Base-by-base conservation (phyloP, 1,140 invertebrate species). In the Zaprionus taronus region DNA sequence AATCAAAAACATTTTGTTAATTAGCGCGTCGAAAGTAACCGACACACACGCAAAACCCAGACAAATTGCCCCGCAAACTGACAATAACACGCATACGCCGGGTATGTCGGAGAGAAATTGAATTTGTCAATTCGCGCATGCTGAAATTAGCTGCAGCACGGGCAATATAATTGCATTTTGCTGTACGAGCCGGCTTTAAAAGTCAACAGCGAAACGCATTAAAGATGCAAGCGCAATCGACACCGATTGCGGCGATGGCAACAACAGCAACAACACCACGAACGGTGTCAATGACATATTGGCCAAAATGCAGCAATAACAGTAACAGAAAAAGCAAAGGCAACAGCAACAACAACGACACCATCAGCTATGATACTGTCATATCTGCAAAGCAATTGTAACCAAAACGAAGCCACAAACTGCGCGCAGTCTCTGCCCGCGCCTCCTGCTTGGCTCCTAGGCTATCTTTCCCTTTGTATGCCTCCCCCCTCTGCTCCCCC, bases 171-270 rank as follows among this genome's bases (percentile, higher is more conserved):
- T 81, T 87, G 84, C 72, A 58, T 79, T 83, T 89, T 69, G 72
- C 64, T 68, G 77, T 81, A 74, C 70, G 61, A 22, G 66, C 64
- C 31, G 77, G 68, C 81, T 80, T 81, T 65, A 71, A 85, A 84
- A 72, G 68, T 87, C 75, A 81, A 75, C 85, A 81, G 85, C 85
- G 80, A 87, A 90, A 73, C 78, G 78, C 84, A 90, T 89, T 84
- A 73, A 72, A 76, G 81, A 77, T 89, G 81, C 78, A 81, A 77
- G 49, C 77, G 67, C 65, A 72, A 56, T 61, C 49, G 28, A 17
- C n/a, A 9, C n/a, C 41, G 12, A 61, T 20, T 15, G 24, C 47
- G 38, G 24, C 68, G 22, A 9, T 34, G 9, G 20, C 44, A 31
- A 58, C 49, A 22, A 31, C 57, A 64, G 26, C 60, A 38, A 17